A percentile compares a stretch with the other conserved stretches of the same genome.
phyloP scores from a whole-genome alignment of 2,797 vertebrate species.

The Protonibea diacanthus region DNA sequence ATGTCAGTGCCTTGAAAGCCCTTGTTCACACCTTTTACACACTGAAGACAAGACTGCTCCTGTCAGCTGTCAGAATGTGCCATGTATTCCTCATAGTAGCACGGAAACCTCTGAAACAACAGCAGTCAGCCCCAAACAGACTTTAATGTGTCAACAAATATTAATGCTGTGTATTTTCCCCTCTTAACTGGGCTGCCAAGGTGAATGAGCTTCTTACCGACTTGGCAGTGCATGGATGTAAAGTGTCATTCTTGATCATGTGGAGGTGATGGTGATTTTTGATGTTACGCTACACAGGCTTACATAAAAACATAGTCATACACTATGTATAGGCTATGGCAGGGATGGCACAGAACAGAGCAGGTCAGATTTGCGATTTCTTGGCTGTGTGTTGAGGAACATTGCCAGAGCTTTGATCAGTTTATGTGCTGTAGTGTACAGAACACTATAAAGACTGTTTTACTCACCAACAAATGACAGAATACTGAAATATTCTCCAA shows the following conservation, averaged over 20 bases:
- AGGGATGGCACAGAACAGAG: background rate
- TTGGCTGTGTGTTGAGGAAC: background rate
- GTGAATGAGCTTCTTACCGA: conserved; percentile 42
- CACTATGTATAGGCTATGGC: background rate
- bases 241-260: conserved; percentile 30
- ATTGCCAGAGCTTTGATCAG: background rate
- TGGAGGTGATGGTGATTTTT: background rate
- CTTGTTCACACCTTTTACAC: conserved; percentile 56
- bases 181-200: conserved; percentile 46
- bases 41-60: conserved; percentile 33
- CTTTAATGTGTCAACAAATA: conserved; percentile 61
- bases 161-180: conserved; percentile 41
- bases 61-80: conserved; percentile 57
- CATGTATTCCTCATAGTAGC: conserved; percentile 22
- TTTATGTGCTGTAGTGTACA: background rate
- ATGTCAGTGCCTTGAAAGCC: conserved; percentile 40
- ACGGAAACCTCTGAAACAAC: conserved; percentile 51
- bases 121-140: conserved; percentile 43
- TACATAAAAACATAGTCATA: background rate
- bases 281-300: conserved; percentile 9
- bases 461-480: background rate
- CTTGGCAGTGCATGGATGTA: conserved; percentile 23
- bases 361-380: background rate
- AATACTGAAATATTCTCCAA: background rate
- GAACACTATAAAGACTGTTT: background rate